Evolutionary conservation across 2,888 invertebrate genomes (phyloP).

Genomic region (Amphimallon solstitiale): DNA sequence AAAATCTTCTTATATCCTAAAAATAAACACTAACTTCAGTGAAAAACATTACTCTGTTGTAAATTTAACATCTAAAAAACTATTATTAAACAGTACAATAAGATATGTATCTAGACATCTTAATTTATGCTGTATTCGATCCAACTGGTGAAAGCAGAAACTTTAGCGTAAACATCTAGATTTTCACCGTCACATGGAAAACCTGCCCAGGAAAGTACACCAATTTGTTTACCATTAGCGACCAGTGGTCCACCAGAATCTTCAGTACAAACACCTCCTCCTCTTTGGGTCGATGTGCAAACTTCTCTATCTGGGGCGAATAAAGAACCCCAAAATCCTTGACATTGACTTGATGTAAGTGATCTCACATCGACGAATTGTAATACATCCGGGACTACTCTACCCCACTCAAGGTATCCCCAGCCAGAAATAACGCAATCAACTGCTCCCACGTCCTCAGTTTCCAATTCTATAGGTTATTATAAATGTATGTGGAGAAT

Average conservation of each 20-base stretch:
- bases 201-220: constrained; percentile 12
- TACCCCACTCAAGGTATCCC: background rate
- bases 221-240: constrained; percentile 17
- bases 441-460: background rate
- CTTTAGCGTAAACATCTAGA: constrained; percentile 11
- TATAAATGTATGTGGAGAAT: background rate
- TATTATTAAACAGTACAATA: too few species aligned
- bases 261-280: constrained; percentile 3
- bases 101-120: too few species aligned
- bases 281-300: background rate
- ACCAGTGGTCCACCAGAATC: constrained; percentile 35
- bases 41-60: too few species aligned
- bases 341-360: background rate
- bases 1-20: too few species aligned
- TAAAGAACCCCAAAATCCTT: background rate
- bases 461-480: constrained; percentile 20
- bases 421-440: constrained; percentile 17
- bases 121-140: constrained; percentile 14
- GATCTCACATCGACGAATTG: constrained; percentile 5
- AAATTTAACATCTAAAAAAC: too few species aligned
- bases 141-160: constrained; percentile 10
- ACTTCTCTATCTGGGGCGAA: background rate
- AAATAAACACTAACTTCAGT: too few species aligned
- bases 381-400: background rate
- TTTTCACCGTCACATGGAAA: background rate